Base-by-base conservation (phyloP, 37 sponge, comb jelly and placozoan species). In the Cliona cf. orientalis region DNA sequence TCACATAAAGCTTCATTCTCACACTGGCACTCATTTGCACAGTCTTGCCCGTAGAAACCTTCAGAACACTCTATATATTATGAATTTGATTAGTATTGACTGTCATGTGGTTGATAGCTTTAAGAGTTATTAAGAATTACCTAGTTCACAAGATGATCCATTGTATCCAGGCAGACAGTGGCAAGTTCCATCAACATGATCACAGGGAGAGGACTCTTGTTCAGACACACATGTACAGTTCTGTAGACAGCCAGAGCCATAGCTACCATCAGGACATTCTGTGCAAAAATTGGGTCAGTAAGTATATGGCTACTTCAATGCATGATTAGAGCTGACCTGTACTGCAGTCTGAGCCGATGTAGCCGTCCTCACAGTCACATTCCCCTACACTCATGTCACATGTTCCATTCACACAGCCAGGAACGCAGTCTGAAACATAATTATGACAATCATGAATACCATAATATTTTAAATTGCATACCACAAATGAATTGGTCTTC, bases 301-400 rank as follows among this genome's bases (percentile, higher is more conserved):
- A n/a, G n/a, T n/a, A n/a, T n/a, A n/a, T n/a, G n/a, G n/a, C n/a
- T n/a, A n/a, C n/a, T n/a, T n/a, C 37, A 36, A 6, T 67, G 19
- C 4, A 21, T 67, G 17, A 40, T 37, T 4, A 32, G 7, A 36
- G 21, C 22, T n/a, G n/a, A 46, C 91, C 61, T 86, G 75, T 17
- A 44, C 72, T 37, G 73, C 94, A 93, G 17, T 32, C 36, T 0
- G 25, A 21, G 14, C 87, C 94, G 31, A 46, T 86, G 70, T 79
- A 93, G 6, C 94, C 94, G 59, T 76, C 46, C 1, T 80, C 71
- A 73, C 94, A 93, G 62, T 79, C 73, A 74, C 94, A 93, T 17
- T 23, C 38, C 7, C 94, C 94, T 19, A 53, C 35, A 19, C 45
- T 12, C 65, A 69, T 23, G 40, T 45, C 23, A 66, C 93, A 92